Evolutionary conservation across 2,113 vertebrate genomes (phyloP), one percentile per base, ranked within the genome.

Genomic region (Stigmatopora nigra): DNA sequence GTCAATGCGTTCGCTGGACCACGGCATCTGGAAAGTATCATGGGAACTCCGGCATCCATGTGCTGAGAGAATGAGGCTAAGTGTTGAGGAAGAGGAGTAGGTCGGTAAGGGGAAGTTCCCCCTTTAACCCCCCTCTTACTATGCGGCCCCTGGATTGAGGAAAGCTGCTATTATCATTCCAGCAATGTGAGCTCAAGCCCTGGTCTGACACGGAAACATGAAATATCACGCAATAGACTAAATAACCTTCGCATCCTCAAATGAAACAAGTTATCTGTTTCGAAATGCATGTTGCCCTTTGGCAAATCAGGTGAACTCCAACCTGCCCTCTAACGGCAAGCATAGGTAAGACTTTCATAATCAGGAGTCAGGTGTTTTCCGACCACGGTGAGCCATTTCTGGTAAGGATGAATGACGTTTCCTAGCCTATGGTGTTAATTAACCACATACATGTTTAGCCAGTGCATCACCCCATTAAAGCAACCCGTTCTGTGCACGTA

Each of bases 101-200:
- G 72, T 72, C 57, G 44, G 62, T 45, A 38, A 80, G 75, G 77
- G 80, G 77, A 77, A 77, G 64, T 51, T 64, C 67, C 46, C 63
- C 64, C 25, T 41, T n/a, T 9, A n/a, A n/a, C n/a, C n/a, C 72
- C n/a, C 74, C 17, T 52, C 36, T 7, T 51, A 65, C 60, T 46
- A 13, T 17, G 41, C 65, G 38, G 22, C 68, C 82, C 67, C 69
- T 77, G 84, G 78, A 82, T 78, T 77, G 74, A 84, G 78, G 81
- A 84, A 86, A 84, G 82, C 85, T 85, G 81, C 84, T 79, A 90
- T 90, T 90, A 90, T 83, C 89, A 90, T 90, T 89, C 87, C 88
- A 85, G 70, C 75, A 74, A 77, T 73, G 75, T 91, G 88, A 91
- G 89, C 84, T 90, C 88, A 88, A 84, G 73, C 76, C 68, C 78